Conservation (phyloP, 2,797 vertebrate species). For the Ceryle rudis region DNA sequence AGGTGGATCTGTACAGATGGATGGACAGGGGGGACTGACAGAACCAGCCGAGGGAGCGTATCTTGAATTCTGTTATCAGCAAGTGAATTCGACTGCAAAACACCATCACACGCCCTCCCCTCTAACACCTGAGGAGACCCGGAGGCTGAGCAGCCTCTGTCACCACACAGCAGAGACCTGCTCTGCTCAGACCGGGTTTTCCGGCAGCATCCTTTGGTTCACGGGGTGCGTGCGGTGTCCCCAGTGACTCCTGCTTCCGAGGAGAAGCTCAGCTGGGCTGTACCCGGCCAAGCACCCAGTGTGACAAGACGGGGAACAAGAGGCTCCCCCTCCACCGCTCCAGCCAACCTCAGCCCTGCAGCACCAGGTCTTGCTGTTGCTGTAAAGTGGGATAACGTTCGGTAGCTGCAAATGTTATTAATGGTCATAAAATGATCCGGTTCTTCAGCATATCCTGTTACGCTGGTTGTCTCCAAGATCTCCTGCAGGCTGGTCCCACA, state of each 20-base stretch:
- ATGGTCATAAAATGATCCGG: not conserved
- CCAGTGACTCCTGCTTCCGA: fast-evolving
- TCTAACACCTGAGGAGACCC: not conserved
- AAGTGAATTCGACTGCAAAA: not conserved
- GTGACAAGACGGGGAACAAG: not conserved
- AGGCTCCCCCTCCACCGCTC: not conserved
- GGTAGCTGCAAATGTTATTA: slow-evolving; percentile 57
- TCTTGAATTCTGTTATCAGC: not conserved
- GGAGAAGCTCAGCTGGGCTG: not conserved
- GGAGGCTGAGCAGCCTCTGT: not conserved
- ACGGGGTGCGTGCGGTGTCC: fast-evolving
- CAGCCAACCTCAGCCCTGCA: not conserved
- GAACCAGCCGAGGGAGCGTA: not conserved
- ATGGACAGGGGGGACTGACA: not conserved
- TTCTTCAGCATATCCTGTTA: not conserved
- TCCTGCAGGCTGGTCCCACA: not conserved
- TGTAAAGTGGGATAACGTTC: not conserved
- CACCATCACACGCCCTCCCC: not conserved
- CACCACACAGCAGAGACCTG: not conserved
- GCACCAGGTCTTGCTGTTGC: not conserved
- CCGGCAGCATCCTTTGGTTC: not conserved
- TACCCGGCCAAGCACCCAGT: not conserved
- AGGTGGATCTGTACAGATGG: not conserved
- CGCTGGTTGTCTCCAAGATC: not conserved
- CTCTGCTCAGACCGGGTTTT: fast-evolving